Evolutionary conservation across 2,113 vertebrate genomes (phyloP), one percentile per base, ranked within the genome.

Genomic region (Sprattus sprattus): DNA sequence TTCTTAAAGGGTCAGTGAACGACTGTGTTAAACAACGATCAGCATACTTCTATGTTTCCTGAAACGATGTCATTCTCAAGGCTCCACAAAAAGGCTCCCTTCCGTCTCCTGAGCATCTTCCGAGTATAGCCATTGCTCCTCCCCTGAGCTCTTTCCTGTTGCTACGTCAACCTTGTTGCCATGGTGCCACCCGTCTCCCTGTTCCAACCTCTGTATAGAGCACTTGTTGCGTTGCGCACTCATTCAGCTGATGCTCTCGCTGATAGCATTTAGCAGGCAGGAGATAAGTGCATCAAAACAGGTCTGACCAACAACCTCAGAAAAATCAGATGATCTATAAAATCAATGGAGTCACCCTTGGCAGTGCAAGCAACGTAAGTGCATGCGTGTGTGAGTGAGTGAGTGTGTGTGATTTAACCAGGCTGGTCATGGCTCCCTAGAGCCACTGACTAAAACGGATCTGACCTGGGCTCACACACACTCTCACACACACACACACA

Each of bases 141-240:
- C 64, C 64, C n/a, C n/a, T 25, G 11, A 67, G 64, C n/a, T 10
- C 64, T 28, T 10, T 67, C n/a, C 64, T 67, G 64, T 67, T 67
- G 64, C 64, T 67, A 28, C 64, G 64, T 67, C 64, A 67, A 67
- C 64, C 64, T 28, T 67, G 64, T 67, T 67, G 64, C 64, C 64
- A 67, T 67, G 64, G 64, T 3, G 25, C 7, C 64, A 28, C 64
- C 64, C 64, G 7, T 67, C n/a, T 67, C 7, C 64, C 64, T 6
- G 25, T 60, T 67, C n/a, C 64, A 2, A 28, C n/a, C n/a, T 2
- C 64, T 67, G n/a, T 28, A 9, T 28, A 67, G n/a, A 28, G 64
- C 64, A 67, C 64, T 67, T 67, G 64, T 67, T 67, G 64, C 64
- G n/a, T n/a, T 13, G 7, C 8, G 4, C n/a, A 13, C 22, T 28